A percentile compares a stretch with the other conserved stretches of the same genome.
These are phyloP conservation scores for Platanista minor DNA, from an alignment of 2,113 vertebrate genomes.

Conservation along the genomic window DNA sequence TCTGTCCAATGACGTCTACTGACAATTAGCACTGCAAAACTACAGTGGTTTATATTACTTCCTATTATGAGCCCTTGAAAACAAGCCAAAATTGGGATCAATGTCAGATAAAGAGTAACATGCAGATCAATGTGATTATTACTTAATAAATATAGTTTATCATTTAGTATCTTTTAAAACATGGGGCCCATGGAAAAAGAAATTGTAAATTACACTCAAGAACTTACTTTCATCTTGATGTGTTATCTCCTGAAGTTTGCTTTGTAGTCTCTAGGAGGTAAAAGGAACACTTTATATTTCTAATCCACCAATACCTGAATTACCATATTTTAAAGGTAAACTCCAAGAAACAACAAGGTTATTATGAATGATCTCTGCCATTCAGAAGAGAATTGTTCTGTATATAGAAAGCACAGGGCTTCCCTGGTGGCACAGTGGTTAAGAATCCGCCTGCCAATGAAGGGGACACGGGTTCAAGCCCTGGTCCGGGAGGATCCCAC, in stretches of 20 bases:
- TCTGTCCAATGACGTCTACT: neutral
- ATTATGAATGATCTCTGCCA: neutral
- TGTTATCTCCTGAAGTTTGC: constrained; percentile 78
- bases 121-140: neutral
- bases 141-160: neutral
- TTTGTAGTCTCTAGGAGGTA: constrained; percentile 79
- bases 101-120: neutral
- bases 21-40: neutral
- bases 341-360: neutral
- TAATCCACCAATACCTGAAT: neutral
- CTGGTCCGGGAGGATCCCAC: no score
- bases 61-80: neutral
- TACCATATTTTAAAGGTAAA: constrained; percentile 2
- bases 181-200: neutral
- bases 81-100: neutral
- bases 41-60: neutral
- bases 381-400: neutral
- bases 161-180: neutral
- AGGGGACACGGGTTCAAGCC: no score
- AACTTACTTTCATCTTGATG: constrained; percentile 79
- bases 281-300: constrained; percentile 7
- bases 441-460: no score
- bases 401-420: neutral
- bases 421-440: no score
- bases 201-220: neutral